Evolutionary conservation across 92 coral and sea anemone species (phyloP), one percentile per base, ranked within the genome.

Genomic region (Heliopora coerulea): DNA sequence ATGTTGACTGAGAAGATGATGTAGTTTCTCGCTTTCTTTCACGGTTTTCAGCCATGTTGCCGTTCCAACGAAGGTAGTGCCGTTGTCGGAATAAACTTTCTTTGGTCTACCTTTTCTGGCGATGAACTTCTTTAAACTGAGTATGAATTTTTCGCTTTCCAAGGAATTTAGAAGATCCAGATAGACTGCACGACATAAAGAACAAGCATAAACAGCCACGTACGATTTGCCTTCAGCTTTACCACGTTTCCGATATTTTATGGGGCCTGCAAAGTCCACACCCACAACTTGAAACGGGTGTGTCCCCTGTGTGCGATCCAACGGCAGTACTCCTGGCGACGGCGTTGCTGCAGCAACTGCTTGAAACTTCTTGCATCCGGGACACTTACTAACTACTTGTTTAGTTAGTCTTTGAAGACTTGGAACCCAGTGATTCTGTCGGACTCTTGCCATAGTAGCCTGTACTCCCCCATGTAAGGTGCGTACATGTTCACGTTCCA

Each of bases 211-310:
- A 11, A 59, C n/a, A 27, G 50, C 59, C 21, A 68, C 32, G 26
- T 68, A 68, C 15, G 74, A 33, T 31, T 68, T 68, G 24, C 19
- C 59, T 28, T 68, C 59, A 3, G 21, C 17, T 28, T 68, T 68
- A 11, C 23, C 23, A 25, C 58, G n/a, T 49, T 68, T 68, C 40
- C 20, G 26, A 41, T 68, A 68, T 32, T n/a, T 68, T 11, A 68
- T 1, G 2, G 66, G 66, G 2, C 74, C 59, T 21, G 57, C 59
- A 21, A 68, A 68, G 41, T 68, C 74, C 32, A 68, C 74, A 26
- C 74, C 74, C 15, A 68, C 28, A 4, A 49, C 39, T 68, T 68
- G 74, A 26, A 68, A 68, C 26, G 74, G 74, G 74, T 54, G 74
- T 8, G 21, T 68, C n/a, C 59, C 74, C 50, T 68, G 23, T 0